Evolutionary conservation across 2,797 vertebrate species (phyloP), one percentile per base, ranked within the genome.

Genomic region (Poecilia velifera): DNA sequence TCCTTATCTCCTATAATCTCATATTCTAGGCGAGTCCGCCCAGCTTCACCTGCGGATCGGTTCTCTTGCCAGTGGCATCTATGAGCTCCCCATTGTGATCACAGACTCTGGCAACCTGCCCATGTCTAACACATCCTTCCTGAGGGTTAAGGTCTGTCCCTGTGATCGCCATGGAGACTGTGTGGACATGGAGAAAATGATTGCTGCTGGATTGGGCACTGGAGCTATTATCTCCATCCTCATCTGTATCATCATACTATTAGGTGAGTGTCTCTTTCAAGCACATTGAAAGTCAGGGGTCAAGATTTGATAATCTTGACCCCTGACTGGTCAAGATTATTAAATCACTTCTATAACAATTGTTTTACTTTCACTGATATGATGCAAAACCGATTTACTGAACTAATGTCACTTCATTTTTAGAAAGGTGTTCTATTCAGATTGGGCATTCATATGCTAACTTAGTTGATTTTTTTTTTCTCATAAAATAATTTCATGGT

Each of bases 221-320:
- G 98, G 98, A 0, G 97, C 98, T 76, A 98, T 99, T 89, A 98
- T 99, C 5, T 97, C 97, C 76, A 99, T 99, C 91, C 97, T 99
- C 28, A 96, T 99, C 70, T 99, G 98, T 80, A 99, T 99, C 91
- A 99, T 99, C 92, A 97, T 98, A 83, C 93, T 99, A 31, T 96
- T 99, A 39, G 97, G 98, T 99, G 91, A 97, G 96, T 4, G 25
- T 10, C 13, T 70, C 31, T 76, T 34, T 36, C 7, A 22, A 18
- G 49, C 31, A 70, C 25, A 34, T 34, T 34, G 2, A 31, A n/a
- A 6, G n/a, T 39, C 31, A 31, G 31, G 31, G 31, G 31, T 31
- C 31, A 31, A 31, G 1, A 31, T 31, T 31, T 31, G 31, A 31
- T 31, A 31, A 31, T 31, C 31, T 31, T 31, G 31, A 1, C 31